phyloP scores from a whole-genome alignment of 2,113 vertebrate genomes.

The Chaetura pelagica region DNA sequence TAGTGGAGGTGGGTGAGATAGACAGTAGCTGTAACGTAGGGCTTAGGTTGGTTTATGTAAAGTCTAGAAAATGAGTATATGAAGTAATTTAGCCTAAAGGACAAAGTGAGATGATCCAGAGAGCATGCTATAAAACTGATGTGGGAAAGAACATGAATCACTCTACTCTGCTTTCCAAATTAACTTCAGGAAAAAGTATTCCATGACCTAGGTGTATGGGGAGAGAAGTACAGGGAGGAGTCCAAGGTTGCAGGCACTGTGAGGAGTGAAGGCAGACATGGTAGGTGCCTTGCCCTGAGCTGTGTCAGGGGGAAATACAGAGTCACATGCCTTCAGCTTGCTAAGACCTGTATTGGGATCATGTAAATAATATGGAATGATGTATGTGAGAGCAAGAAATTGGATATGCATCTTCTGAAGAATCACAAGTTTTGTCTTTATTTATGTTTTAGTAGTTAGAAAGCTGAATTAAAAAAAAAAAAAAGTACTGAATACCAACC shows the following conservation, averaged over 20 bases:
- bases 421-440: background rate
- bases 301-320: background rate
- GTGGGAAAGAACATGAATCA: background rate
- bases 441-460: background rate
- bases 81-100: conserved; percentile 24
- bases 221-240: background rate
- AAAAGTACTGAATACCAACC: background rate
- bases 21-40: background rate
- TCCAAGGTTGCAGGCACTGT: background rate
- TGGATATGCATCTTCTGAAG: background rate
- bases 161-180: background rate
- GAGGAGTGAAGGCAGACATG: background rate
- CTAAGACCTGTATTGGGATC: background rate
- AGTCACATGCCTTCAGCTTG: background rate
- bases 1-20: background rate
- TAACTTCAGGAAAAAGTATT: background rate
- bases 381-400: rapidly evolving
- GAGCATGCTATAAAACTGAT: background rate
- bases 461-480: background rate
- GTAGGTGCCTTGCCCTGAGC: background rate
- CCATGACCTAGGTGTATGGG: background rate
- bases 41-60: background rate
- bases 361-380: background rate
- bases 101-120: background rate
- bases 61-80: background rate